Base-by-base conservation (phyloP, 2,888 invertebrate species). In the Drosophila quinaria region DNA sequence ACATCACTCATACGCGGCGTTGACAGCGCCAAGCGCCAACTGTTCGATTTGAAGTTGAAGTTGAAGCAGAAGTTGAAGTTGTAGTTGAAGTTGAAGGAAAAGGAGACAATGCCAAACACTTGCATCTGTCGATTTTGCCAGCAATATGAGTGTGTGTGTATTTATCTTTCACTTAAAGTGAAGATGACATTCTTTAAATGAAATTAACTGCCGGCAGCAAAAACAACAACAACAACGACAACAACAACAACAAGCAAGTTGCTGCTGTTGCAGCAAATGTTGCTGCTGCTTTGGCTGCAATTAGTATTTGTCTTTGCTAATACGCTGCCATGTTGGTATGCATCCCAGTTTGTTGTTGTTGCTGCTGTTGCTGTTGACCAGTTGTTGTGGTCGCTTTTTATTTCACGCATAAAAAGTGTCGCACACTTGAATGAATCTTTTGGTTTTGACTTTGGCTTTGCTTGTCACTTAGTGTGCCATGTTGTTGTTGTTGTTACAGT, bases 151-250 rank as follows among this genome's bases (percentile, higher is more conserved):
- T 60, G 59, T 47, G 35, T 67, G 59, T 75, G 71, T 85, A 87
- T 90, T 91, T 91, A 90, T 91, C 91, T 91, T 91, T 91, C 91
- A 91, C 91, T 91, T 91, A 88, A 91, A 91, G 90, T 90, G 91
- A 91, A 91, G 91, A 91, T 91, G 91, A 81, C 91, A 91, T 91
- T 91, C 91, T 91, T 91, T 84, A 90, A 91, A 91, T 91, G 91
- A 91, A 91, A 91, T 91, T 91, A 91, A 90, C 87, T 89, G 89
- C 86, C 80, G 82, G 80, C 81, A 87, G 78, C 63, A 76, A 61
- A 49, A 75, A 44, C 65, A 70, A 47, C 59, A 51, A 76, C 63
- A 76, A 75, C n/a, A 42, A 49, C 59, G 74, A 70, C 15, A n/a
- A n/a, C n/a, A n/a, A n/a, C n/a, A 50, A 46, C 61, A 64, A 64